These are phyloP conservation scores for Lasiurus cinereus DNA, from an alignment of 2,113 vertebrate species.

Conservation along the genomic window DNA sequence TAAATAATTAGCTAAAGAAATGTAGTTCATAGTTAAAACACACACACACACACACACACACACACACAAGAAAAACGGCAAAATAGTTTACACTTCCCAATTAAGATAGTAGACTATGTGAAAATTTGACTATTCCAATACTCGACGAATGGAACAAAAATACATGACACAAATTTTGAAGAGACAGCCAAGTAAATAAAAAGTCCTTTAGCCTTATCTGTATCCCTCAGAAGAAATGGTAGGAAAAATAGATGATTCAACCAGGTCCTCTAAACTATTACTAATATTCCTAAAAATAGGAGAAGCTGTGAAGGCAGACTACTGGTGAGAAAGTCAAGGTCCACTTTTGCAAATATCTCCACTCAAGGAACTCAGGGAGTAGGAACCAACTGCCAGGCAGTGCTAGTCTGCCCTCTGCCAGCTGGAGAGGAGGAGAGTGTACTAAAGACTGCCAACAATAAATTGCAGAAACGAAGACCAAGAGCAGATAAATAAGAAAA, in stretches of 20 bases:
- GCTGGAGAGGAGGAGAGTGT: not conserved
- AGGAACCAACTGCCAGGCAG: not conserved
- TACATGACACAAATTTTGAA: not conserved
- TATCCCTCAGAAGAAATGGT: slow-evolving; percentile 4
- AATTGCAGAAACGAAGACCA: not conserved
- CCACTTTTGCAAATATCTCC: not conserved
- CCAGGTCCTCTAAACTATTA: not conserved
- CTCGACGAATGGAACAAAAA: slow-evolving; percentile 19
- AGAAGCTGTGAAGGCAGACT: not conserved
- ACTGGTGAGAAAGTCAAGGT: not conserved
- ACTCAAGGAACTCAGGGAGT: not conserved
- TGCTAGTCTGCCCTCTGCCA: not conserved
- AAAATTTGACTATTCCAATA: not conserved
- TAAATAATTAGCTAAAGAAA: not conserved
- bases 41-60: too few species aligned
- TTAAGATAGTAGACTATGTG: not conserved
- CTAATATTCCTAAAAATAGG: not conserved
- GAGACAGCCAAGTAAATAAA: not conserved
- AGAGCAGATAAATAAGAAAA: not conserved
- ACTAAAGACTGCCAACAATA: not conserved
- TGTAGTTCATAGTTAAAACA: not conserved
- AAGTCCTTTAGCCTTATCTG: slow-evolving; percentile 29
- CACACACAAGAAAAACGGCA: not conserved
- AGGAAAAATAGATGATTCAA: not conserved
- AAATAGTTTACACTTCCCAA: not conserved